Evolutionary conservation across 2,797 vertebrate genomes (phyloP).

Genomic region (Enteromius anoplus): DNA sequence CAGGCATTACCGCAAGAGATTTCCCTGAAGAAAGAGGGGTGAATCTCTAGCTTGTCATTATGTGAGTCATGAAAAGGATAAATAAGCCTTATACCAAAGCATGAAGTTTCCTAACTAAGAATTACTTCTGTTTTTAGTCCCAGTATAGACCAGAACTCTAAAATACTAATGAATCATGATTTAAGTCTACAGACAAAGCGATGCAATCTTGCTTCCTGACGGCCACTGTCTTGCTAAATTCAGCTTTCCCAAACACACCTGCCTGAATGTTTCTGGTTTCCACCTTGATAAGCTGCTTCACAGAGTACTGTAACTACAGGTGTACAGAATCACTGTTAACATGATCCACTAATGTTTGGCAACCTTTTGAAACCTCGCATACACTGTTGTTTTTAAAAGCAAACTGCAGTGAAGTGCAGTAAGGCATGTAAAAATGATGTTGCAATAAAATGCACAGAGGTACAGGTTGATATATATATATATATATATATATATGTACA

Average conservation of each 20-base stretch:
- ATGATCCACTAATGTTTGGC: too few species aligned
- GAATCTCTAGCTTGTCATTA: conserved; percentile 16
- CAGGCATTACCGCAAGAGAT: background rate
- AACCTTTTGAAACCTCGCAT: too few species aligned
- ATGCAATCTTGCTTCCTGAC: background rate
- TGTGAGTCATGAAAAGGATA: conserved; percentile 12
- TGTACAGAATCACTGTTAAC: too few species aligned
- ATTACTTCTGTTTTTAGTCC: background rate
- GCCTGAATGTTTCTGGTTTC: background rate
- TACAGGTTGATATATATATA: too few species aligned
- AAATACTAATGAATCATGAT: background rate
- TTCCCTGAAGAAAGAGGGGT: background rate
- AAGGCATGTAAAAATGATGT: too few species aligned
- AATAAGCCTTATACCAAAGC: conserved; percentile 13
- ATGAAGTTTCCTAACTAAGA: background rate
- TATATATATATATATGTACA: too few species aligned
- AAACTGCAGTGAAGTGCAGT: too few species aligned
- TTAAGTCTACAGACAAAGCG: background rate
- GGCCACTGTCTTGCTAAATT: background rate
- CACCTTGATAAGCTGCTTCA: too few species aligned
- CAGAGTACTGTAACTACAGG: too few species aligned
- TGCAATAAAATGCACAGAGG: too few species aligned
- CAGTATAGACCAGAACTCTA: background rate
- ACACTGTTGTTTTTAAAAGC: background rate
- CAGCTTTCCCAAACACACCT: background rate